A percentile compares a stretch with the other conserved stretches of the same genome.
Evolutionary conservation across 1,140 invertebrate species (phyloP).

Genomic region (Neuroterus valhalla): DNA sequence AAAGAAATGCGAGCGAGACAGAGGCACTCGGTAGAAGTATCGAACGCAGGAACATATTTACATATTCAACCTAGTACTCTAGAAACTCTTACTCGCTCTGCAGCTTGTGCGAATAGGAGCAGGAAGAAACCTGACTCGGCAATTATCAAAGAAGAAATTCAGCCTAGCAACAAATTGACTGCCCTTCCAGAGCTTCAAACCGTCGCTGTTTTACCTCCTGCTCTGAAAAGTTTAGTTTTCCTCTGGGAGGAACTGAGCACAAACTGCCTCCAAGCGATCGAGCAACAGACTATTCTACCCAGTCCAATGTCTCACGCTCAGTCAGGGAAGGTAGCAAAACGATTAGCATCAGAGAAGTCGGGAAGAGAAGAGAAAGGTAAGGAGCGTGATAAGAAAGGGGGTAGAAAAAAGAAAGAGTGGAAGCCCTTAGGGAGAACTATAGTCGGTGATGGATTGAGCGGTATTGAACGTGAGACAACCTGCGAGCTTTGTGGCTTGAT

Average conservation of each 20-base stretch:
- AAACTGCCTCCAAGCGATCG: constrained; percentile 81
- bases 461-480: constrained; percentile 76
- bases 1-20: constrained; percentile 81
- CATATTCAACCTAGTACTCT: constrained; percentile 86
- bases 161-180: constrained; percentile 57
- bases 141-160: constrained; percentile 78
- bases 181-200: constrained; percentile 75
- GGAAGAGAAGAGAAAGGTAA: constrained; percentile 71
- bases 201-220: constrained; percentile 87
- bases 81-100: constrained; percentile 84
- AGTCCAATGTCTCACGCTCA: constrained; percentile 69
- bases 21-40: constrained; percentile 91
- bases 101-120: constrained; percentile 81
- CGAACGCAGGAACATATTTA: constrained; percentile 85
- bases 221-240: constrained; percentile 87
- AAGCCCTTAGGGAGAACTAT: constrained; percentile 63
- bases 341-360: constrained; percentile 58
- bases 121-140: constrained; percentile 75
- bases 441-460: constrained; percentile 44
- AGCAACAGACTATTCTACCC: constrained; percentile 75
- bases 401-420: constrained; percentile 79
- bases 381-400: constrained; percentile 75
- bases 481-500: constrained; percentile 92
- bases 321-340: constrained; percentile 71
- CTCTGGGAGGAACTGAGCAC: constrained; percentile 92